Evolutionary conservation across 2,113 vertebrate genomes (phyloP).

Genomic region (Antennarius striatus): DNA sequence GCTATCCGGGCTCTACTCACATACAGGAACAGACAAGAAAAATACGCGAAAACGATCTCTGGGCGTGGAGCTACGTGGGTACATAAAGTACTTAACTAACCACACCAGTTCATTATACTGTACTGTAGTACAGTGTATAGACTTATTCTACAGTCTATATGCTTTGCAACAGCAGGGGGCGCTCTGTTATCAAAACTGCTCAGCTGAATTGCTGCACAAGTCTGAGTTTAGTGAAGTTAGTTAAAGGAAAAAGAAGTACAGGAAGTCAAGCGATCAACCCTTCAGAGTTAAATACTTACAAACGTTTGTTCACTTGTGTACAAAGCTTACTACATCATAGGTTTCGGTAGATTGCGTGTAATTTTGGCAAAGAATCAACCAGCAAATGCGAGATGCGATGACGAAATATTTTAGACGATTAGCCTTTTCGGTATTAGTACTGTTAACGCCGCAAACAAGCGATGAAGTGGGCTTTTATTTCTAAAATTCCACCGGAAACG

Average conservation of each 20-base stretch:
- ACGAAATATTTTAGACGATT: not conserved
- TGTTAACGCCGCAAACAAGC: not conserved
- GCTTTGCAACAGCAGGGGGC: constrained; percentile 31
- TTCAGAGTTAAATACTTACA: constrained; percentile 5
- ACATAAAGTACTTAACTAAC: no score
- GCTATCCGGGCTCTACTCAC: constrained; percentile 81
- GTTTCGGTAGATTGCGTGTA: no score
- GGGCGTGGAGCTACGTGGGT: no score
- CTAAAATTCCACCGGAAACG: constrained; percentile 3
- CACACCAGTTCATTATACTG: no score
- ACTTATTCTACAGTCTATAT: no score
- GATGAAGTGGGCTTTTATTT: constrained; percentile 39
- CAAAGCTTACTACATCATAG: no score
- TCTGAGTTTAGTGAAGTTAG: constrained; percentile 17
- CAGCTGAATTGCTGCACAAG: not conserved
- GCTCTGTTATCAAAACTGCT: not conserved
- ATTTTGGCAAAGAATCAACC: no score
- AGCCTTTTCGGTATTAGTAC: not conserved
- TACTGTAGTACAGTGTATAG: no score
- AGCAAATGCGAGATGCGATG: no score
- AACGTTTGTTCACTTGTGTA: no score
- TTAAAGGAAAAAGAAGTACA: not conserved
- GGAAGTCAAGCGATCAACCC: not conserved
- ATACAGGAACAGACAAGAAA: no score
- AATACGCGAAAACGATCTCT: no score